Evolutionary conservation across 2,888 invertebrate genomes (phyloP).

Genomic region (Dynastes maya): DNA sequence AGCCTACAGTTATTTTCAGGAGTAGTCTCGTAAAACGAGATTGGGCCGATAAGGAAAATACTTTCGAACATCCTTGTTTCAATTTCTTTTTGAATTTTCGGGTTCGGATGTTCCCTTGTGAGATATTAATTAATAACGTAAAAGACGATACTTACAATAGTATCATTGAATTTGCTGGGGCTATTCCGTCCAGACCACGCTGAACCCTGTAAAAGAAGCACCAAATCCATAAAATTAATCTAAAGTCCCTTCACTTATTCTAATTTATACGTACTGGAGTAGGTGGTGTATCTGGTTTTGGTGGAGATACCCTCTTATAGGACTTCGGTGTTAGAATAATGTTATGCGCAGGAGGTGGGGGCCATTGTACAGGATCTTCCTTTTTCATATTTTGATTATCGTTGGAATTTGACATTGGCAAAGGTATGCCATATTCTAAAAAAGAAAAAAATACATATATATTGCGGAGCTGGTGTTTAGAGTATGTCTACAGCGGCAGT

Average conservation of each 20-base stretch:
- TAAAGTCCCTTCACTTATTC: not conserved
- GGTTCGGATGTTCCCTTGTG: too few species aligned
- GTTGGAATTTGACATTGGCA: slow-evolving; percentile 57
- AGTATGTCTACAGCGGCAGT: too few species aligned
- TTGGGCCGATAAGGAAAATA: too few species aligned
- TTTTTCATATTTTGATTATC: slow-evolving; percentile 37
- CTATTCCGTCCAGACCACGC: slow-evolving; percentile 56
- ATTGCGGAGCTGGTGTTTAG: too few species aligned
- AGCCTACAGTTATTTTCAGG: too few species aligned
- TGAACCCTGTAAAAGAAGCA: slow-evolving; percentile 55
- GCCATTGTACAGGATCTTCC: slow-evolving; percentile 57
- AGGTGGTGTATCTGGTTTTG: slow-evolving; percentile 72
- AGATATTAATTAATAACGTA: not conserved
- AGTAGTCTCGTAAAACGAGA: too few species aligned
- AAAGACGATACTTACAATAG: slow-evolving; percentile 49
- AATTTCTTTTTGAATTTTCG: too few species aligned
- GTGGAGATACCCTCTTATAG: slow-evolving; percentile 63
- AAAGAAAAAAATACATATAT: slow-evolving; percentile 27
- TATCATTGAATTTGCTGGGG: slow-evolving; percentile 53
- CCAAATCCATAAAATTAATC: not conserved
- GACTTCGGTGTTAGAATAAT: slow-evolving; percentile 50
- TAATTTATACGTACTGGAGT: slow-evolving; percentile 64
- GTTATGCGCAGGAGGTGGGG: slow-evolving; percentile 59
- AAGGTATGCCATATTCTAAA: slow-evolving; percentile 63
- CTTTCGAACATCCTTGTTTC: too few species aligned